phyloP scores from a whole-genome alignment of 2,888 invertebrate species.

The Nemotelus pantherinus region DNA sequence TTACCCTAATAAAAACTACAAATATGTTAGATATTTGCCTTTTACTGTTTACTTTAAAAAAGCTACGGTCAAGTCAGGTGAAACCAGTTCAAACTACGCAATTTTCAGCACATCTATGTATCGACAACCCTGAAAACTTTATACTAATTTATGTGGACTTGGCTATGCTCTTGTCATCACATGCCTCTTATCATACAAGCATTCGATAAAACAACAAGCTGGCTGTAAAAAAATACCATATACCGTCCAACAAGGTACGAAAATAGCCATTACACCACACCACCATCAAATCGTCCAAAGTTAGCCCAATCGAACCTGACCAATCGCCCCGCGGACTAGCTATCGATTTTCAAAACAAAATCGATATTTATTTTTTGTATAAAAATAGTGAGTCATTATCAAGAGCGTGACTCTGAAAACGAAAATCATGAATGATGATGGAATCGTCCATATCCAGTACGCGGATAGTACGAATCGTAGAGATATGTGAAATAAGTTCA shows the following conservation, averaged over 20 bases:
- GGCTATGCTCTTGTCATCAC: no score
- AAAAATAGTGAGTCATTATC: conserved; percentile 28
- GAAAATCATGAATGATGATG: conserved; percentile 25
- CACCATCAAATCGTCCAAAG: neutral
- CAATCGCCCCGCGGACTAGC: neutral
- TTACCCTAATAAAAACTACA: no score
- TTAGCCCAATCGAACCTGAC: neutral
- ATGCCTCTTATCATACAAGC: no score
- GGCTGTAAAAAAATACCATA: neutral
- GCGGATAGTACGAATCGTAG: no score
- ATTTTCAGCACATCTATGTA: no score
- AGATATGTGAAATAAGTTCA: conserved; percentile 15
- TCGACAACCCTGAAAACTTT: no score
- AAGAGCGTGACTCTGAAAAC: conserved; percentile 10
- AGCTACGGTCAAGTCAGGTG: no score
- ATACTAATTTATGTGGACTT: no score
- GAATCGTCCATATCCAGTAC: neutral
- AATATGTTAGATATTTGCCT: no score
- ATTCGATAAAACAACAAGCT: neutral
- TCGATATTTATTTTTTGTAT: neutral
- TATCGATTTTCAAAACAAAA: conserved; percentile 9
- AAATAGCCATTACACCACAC: conserved; percentile 40
- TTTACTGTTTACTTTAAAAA: no score
- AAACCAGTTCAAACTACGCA: no score
- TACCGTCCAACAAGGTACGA: conserved; percentile 2